A percentile compares a stretch with the other conserved stretches of the same genome.
Evolutionary conservation across 2,888 invertebrate species (phyloP).

Genomic region (Coronaproctus castanopsis): DNA sequence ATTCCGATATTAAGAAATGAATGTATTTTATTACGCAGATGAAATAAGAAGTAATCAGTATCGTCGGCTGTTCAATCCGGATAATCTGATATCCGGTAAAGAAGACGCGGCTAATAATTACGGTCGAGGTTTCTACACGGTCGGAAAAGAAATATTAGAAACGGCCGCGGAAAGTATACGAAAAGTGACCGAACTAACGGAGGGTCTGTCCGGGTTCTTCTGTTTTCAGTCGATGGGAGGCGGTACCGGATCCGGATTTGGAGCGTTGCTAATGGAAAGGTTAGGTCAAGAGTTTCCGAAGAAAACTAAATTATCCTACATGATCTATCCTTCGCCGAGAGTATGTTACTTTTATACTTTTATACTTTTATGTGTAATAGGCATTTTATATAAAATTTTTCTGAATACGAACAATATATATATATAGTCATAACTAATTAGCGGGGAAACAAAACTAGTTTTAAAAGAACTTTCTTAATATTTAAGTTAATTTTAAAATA

Average conservation of each 20-base stretch:
- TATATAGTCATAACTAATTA: too few species aligned
- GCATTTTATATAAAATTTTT: too few species aligned
- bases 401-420: too few species aligned
- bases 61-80: conserved; percentile 41
- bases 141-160: conserved; percentile 38
- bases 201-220: conserved; percentile 36
- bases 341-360: too few species aligned
- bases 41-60: conserved; percentile 77
- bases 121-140: conserved; percentile 43
- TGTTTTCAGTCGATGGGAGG: conserved; percentile 41
- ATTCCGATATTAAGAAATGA: too few species aligned
- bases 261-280: conserved; percentile 42
- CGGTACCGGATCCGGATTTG: conserved; percentile 42
- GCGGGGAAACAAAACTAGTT: too few species aligned
- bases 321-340: conserved; percentile 43
- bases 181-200: conserved; percentile 35
- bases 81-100: conserved; percentile 44
- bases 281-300: conserved; percentile 42
- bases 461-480: too few species aligned
- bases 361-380: too few species aligned
- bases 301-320: conserved; percentile 41
- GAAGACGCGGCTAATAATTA: conserved; percentile 48
- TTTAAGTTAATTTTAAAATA: too few species aligned
- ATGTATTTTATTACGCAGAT: too few species aligned
- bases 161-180: conserved; percentile 33